Conservation (phyloP, 2,113 vertebrate species). For the Arvicanthis niloticus region DNA sequence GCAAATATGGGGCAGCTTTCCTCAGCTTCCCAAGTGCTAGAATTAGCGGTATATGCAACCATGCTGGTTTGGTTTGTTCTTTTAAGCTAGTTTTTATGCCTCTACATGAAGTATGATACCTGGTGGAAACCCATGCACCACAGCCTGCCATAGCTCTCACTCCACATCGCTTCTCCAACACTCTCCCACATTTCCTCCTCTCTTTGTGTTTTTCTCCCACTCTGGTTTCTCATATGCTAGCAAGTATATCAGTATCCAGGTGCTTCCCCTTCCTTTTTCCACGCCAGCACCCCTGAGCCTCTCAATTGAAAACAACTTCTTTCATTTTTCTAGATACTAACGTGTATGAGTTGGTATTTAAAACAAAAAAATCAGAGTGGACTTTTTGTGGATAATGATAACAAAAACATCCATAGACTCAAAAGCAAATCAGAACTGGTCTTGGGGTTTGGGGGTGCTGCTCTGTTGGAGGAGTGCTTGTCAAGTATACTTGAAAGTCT, state of each 20-base stretch:
- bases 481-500: not conserved
- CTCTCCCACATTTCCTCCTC: not conserved
- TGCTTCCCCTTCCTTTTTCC: slow-evolving; percentile 57
- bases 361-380: not conserved
- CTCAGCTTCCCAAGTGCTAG: not conserved
- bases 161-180: not conserved
- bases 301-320: not conserved
- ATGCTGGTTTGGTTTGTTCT: not conserved
- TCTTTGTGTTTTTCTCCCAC: not conserved
- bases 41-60: not conserved
- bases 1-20: not conserved
- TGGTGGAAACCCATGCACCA: not conserved
- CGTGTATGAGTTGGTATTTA: not conserved
- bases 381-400: not conserved
- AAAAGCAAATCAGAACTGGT: not conserved
- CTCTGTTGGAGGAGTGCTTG: not conserved
- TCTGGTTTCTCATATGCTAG: not conserved
- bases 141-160: not conserved
- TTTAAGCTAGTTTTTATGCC: not conserved
- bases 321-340: not conserved
- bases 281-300: not conserved
- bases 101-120: not conserved
- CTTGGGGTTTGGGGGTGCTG: not conserved
- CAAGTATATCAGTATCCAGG: not conserved
- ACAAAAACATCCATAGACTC: not conserved